Evolutionary conservation across 1,140 invertebrate genomes (phyloP), one percentile per base, ranked within the genome.

Genomic region (Apis cerana): DNA sequence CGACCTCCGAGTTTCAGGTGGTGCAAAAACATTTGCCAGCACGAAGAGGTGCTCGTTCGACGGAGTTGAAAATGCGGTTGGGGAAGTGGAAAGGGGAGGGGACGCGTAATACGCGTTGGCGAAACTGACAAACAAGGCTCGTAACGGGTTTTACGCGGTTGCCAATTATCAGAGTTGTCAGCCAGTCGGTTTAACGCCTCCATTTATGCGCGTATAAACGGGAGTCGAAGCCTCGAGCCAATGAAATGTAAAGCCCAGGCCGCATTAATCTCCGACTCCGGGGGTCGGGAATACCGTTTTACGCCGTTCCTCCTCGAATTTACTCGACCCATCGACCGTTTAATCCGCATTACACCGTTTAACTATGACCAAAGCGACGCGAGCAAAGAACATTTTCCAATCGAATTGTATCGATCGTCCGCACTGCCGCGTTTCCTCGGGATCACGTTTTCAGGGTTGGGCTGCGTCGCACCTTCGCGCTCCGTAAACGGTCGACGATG

Each of bases 81-180:
- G 74, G n/a, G 27, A 68, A 21, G 62, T 17, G 52, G 65, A 54
- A 50, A 27, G 33, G 11, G 54, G 62, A 27, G 54, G 70, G 64
- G 23, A 43, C 33, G 33, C 10, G 67, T 86, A 83, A 85, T 86
- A 82, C 80, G 85, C 83, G 85, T 52, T 82, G 71, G 79, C 83
- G 89, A 88, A 91, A 90, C 85, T 91, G 86, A 91, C 89, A 90
- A 87, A 88, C 87, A 90, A 90, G 89, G 77, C 88, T 89, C 89
- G 88, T 90, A 90, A 92, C 92, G 88, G 90, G 83, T 93, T 93
- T 93, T 93, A 92, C 91, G 88, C 84, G 91, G 90, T 80, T 85
- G 71, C 89, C 91, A 94, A 94, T 94, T 94, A 94, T 93, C 92
- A 87, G 91, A 93, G 92, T 92, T 94, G 92, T 93, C 92, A 92